phyloP scores from a whole-genome alignment of 2,113 vertebrate genomes.

The Mustelus asterias region DNA sequence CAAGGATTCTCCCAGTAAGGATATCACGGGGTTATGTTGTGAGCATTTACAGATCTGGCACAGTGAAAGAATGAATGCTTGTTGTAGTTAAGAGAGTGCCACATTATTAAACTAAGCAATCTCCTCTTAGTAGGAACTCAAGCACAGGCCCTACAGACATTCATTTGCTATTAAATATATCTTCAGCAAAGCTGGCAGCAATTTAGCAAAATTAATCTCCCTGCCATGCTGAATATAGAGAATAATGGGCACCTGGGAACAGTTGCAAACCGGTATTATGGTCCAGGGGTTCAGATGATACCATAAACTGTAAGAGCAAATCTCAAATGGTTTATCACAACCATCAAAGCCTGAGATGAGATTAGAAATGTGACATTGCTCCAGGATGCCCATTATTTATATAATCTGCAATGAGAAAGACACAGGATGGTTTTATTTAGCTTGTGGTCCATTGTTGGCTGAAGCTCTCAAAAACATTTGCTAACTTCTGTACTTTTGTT shows the following conservation, averaged over 20 bases:
- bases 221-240: neutral
- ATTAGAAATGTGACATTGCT: neutral
- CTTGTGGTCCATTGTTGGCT: neutral
- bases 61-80: neutral
- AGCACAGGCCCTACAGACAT: neutral
- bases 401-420: neutral
- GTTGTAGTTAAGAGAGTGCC: neutral
- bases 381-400: neutral
- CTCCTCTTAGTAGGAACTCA: neutral
- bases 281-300: neutral
- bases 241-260: slow-evolving; percentile 12
- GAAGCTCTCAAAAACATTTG: neutral
- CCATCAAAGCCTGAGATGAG: neutral
- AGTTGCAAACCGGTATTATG: neutral
- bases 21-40: neutral
- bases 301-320: neutral
- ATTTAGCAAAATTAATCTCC: slow-evolving; percentile 2
- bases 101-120: neutral
- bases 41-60: neutral
- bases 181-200: neutral
- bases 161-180: slow-evolving; percentile 9
- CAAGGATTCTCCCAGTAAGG: neutral
- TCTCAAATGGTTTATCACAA: neutral
- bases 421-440: neutral
- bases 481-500: neutral